A percentile compares a stretch with the other conserved stretches of the same genome.
Conservation (phyloP, 2,888 invertebrate genomes). For the Mallateleia sp. region DNA sequence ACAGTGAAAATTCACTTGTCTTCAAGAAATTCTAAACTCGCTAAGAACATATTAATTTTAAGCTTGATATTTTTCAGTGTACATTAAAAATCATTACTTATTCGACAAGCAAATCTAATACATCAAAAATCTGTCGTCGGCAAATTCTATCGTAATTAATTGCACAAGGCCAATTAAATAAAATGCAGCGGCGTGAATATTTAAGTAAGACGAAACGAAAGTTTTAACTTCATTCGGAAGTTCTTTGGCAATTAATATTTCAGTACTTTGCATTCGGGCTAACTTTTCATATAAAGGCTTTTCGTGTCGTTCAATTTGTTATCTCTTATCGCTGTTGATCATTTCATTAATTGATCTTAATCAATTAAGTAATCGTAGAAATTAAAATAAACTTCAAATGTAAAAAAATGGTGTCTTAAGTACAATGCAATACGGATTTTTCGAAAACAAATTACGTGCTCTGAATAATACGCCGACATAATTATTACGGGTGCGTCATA, state of each 20-base stretch:
- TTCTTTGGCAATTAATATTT: slow-evolving; percentile 17
- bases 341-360: background rate
- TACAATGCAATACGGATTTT: slow-evolving; percentile 34
- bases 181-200: slow-evolving; percentile 2
- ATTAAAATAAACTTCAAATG: no score
- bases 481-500: slow-evolving; percentile 44
- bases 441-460: slow-evolving; percentile 5
- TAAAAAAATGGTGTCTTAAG: no score
- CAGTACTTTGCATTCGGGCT: background rate
- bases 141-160: background rate
- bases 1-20: no score
- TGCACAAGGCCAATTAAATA: slow-evolving; percentile 14
- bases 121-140: background rate
- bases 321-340: background rate
- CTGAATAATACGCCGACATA: slow-evolving; percentile 34
- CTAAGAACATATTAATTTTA: no score
- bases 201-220: slow-evolving; percentile 21
- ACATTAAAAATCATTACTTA: background rate
- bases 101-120: background rate
- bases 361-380: no score
- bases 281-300: background rate
- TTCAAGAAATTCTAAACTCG: no score
- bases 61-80: no score
- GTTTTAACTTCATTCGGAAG: slow-evolving; percentile 19
- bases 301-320: background rate